Base-by-base conservation (phyloP, 1,140 invertebrate species). In the Drosophila tristis region DNA sequence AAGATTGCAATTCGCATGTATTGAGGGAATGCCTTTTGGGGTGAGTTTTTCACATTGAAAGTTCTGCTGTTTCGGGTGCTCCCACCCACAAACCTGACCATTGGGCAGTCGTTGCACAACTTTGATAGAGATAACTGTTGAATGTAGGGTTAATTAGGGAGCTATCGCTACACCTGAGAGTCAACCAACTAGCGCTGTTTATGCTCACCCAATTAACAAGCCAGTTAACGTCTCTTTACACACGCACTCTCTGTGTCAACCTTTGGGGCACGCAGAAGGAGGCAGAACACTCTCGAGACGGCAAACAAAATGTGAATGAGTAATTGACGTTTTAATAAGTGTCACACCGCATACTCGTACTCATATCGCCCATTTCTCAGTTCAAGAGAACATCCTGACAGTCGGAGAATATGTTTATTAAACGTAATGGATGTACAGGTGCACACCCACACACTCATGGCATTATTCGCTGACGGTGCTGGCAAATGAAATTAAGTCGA, bases 301-400 rank as follows among this genome's bases (percentile, higher is more conserved):
- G 45, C 49, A 75, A 63, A 75, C 80, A 75, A 75, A 74, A 74
- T 65, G 61, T 51, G 71, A 66, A 72, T 85, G 79, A 75, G 65
- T 80, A 80, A 72, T 70, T 84, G 71, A 84, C 80, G 78, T 79
- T 84, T 84, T 84, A 85, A 84, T 84, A 85, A 84, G 80, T 75
- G 61, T 8, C 48, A 72, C 75, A n/a, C n/a, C n/a, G n/a, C n/a
- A n/a, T n/a, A n/a, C n/a, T n/a, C n/a, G n/a, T n/a, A n/a, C n/a
- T n/a, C n/a, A n/a, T n/a, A n/a, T n/a, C n/a, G n/a, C n/a, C n/a
- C n/a, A n/a, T n/a, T n/a, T n/a, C n/a, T n/a, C n/a, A n/a, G n/a
- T n/a, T n/a, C n/a, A n/a, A n/a, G n/a, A n/a, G n/a, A n/a, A n/a
- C n/a, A n/a, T n/a, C n/a, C n/a, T n/a, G n/a, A n/a, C n/a, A n/a